A percentile compares a stretch with the other conserved stretches of the same genome.
phyloP scores from a whole-genome alignment of 2,888 invertebrate genomes.

The Pardosa pseudoannulata region DNA sequence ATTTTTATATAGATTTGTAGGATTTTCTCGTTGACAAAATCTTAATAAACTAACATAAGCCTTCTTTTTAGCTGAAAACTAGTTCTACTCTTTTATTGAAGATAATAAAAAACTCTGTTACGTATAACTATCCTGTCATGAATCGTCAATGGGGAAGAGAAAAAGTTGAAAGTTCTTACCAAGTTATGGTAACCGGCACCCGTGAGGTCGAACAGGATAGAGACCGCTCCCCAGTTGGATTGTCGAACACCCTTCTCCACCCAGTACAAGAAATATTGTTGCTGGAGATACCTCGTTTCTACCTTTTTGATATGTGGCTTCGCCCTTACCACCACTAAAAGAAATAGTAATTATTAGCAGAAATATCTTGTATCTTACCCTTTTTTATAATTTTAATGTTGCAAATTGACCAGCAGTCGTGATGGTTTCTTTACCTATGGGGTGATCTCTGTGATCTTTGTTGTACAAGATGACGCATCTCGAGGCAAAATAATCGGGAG shows the following conservation, averaged over 20 bases:
- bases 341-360: too few relatives aligned
- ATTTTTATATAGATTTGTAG: too few relatives aligned
- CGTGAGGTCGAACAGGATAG: conserved; percentile 93
- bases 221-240: conserved; percentile 86
- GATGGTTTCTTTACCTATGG: conserved; percentile 78
- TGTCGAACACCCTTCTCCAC: conserved; percentile 87
- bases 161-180: conserved; percentile 77
- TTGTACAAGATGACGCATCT: conserved; percentile 88
- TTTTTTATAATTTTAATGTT: too few relatives aligned
- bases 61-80: too few relatives aligned
- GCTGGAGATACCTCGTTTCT: conserved; percentile 76
- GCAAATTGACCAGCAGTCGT: too few relatives aligned
- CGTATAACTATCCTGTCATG: too few relatives aligned
- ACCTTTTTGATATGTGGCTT: conserved; percentile 85
- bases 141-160: too few relatives aligned
- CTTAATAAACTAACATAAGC: too few relatives aligned
- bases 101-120: too few relatives aligned
- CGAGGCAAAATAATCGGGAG: conserved; percentile 84
- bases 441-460: conserved; percentile 87
- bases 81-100: too few relatives aligned
- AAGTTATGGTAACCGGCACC: conserved; percentile 90
- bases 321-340: conserved; percentile 86
- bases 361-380: too few relatives aligned
- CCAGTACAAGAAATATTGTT: conserved; percentile 90
- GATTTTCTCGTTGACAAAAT: too few relatives aligned